These are phyloP conservation scores for Eclectus roratus DNA, from an alignment of 2,113 vertebrate genomes.

Conservation along the genomic window DNA sequence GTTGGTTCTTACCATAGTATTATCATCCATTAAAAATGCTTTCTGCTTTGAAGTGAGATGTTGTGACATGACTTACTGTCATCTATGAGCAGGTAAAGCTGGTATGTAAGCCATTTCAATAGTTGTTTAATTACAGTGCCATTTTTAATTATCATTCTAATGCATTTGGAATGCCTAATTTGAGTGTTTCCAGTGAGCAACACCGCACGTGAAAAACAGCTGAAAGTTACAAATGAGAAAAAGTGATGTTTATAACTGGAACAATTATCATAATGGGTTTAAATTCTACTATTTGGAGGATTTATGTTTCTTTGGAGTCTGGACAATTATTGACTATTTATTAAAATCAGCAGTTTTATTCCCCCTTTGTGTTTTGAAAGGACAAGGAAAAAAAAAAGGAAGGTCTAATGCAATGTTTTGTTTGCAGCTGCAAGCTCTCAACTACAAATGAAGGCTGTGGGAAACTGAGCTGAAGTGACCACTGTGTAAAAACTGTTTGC, in stretches of 20 bases:
- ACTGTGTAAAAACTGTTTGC: not conserved
- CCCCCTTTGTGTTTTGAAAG: not conserved
- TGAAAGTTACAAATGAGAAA: slow-evolving; percentile 46
- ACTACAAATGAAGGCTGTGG: not conserved
- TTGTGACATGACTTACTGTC: not conserved
- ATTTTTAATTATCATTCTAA: slow-evolving; percentile 53
- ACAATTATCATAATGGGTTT: slow-evolving; percentile 36
- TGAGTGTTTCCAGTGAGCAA: slow-evolving; percentile 40
- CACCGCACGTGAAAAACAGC: slow-evolving; percentile 59
- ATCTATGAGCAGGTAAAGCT: slow-evolving; percentile 28
- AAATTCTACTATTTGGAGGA: not conserved
- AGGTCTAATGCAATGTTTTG: not conserved
- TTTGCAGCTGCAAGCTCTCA: not conserved
- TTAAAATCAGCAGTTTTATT: not conserved
- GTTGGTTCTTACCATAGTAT: not conserved
- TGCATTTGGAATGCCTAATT: slow-evolving; percentile 23
- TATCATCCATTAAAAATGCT: not conserved
- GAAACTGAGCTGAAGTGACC: not conserved
- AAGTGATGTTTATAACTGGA: slow-evolving; percentile 51
- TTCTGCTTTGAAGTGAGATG: not conserved
- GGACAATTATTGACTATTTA: not conserved
- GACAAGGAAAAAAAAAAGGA: not conserved
- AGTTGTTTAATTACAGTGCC: slow-evolving; percentile 43
- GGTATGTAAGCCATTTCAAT: not conserved
- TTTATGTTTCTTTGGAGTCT: not conserved